phyloP scores from a whole-genome alignment of 2,797 vertebrate genomes.

The Anabacerthia variegaticeps region DNA sequence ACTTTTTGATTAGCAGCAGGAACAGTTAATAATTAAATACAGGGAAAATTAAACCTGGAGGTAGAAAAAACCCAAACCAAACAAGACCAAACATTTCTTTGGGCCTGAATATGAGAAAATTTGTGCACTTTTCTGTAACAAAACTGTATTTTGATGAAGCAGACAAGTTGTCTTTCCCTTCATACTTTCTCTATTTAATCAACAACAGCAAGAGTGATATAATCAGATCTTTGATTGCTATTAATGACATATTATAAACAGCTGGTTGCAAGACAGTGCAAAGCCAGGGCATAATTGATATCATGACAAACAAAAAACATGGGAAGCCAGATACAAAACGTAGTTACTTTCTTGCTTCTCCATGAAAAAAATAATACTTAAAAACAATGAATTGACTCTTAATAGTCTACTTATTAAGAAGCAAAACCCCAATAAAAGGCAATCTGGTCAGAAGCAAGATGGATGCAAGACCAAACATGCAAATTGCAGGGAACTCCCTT shows the following conservation, averaged over 20 bases:
- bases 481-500: conserved; percentile 26
- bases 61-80: not conserved
- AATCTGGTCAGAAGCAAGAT: not conserved
- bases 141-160: conserved; percentile 2
- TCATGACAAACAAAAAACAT: not conserved
- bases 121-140: not conserved
- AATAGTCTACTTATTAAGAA: not conserved
- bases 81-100: not conserved
- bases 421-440: not conserved
- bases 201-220: not conserved
- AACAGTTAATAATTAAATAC: not conserved
- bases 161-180: not conserved
- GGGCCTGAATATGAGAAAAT: not conserved
- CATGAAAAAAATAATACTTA: not conserved
- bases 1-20: not conserved
- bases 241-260: conserved; percentile 10
- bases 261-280: not conserved
- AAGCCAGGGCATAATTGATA: not conserved
- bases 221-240: conserved; percentile 28
- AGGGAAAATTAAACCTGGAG: not conserved
- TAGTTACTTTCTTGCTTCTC: not conserved
- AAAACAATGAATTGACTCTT: not conserved
- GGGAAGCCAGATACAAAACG: not conserved
- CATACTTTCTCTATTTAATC: not conserved
- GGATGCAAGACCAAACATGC: not conserved